Conservation (phyloP, 2,797 vertebrate genomes). For the Ficedula albicollis region DNA sequence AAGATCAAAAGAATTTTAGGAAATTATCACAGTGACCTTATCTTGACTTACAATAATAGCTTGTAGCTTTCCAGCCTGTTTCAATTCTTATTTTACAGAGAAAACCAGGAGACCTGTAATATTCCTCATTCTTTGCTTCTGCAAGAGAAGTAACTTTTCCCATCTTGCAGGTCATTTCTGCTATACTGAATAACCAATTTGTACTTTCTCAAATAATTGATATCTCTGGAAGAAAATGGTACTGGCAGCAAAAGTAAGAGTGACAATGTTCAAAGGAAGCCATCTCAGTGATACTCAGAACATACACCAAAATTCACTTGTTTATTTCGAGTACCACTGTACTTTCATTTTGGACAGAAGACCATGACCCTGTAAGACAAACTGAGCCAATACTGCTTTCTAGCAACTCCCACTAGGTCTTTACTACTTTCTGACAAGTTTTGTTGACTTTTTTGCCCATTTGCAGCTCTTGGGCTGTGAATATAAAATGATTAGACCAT, state of each 20-base stretch:
- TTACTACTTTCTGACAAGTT: background rate
- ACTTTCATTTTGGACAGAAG: background rate
- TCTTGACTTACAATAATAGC: background rate
- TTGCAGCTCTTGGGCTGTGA: background rate
- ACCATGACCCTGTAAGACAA: background rate
- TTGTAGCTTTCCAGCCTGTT: background rate
- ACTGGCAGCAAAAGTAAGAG: background rate
- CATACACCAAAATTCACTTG: background rate
- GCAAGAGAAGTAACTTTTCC: background rate
- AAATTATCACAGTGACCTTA: background rate
- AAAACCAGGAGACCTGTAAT: background rate
- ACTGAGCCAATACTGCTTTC: background rate
- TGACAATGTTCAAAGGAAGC: background rate
- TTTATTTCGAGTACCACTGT: background rate
- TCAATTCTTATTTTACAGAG: background rate
- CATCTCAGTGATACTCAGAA: background rate
- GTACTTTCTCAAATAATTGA: background rate
- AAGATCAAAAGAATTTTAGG: constrained; percentile 1
- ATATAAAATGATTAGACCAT: background rate
- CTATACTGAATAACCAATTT: background rate
- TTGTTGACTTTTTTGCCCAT: background rate
- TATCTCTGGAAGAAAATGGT: background rate
- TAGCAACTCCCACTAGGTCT: background rate
- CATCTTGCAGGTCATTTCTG: background rate
- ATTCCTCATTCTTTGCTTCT: constrained; percentile 20